Percentiles rank a stretch among this genome's conserved stretches.
These are phyloP conservation scores for Pollenia angustigena DNA, from an alignment of 2,888 invertebrate genomes.

Conservation along the genomic window DNA sequence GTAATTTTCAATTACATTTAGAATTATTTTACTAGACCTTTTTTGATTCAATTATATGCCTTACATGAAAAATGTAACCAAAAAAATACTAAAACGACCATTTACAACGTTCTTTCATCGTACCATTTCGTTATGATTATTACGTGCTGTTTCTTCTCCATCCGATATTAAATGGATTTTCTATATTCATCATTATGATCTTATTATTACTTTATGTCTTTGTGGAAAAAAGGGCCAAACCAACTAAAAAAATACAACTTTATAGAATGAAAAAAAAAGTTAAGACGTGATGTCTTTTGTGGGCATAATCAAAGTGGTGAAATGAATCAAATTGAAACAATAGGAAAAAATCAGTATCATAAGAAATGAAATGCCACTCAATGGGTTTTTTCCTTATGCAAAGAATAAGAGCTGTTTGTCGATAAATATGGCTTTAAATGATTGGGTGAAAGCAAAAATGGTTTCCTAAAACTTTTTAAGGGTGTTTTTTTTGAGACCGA, in stretches of 20 bases:
- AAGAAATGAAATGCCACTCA: conserved; percentile 18
- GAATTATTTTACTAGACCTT: conserved; percentile 12
- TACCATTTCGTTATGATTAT: conserved; percentile 56
- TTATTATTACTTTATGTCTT: conserved; percentile 26
- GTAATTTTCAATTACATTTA: conserved; percentile 54
- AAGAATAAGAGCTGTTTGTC: not conserved
- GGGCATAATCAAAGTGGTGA: conserved; percentile 50
- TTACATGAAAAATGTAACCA: not conserved
- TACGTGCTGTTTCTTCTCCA: conserved; percentile 51
- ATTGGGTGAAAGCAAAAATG: not conserved
- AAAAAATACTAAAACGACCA: not conserved
- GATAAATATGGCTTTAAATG: not conserved
- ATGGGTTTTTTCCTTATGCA: conserved; percentile 7
- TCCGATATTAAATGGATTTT: conserved; percentile 5
- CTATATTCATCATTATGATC: not conserved
- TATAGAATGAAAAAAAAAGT: conserved; percentile 23
- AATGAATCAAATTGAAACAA: conserved; percentile 49
- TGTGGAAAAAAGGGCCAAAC: conserved; percentile 20
- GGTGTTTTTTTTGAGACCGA: not conserved
- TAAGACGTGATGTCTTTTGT: conserved; percentile 63
- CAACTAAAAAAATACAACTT: not conserved
- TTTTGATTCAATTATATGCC: conserved; percentile 4
- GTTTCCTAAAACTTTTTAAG: not conserved
- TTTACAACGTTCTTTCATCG: not conserved
- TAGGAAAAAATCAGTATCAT: conserved; percentile 6